A percentile compares a stretch with the other conserved stretches of the same genome.
These are phyloP conservation scores for Chromobotia macracanthus DNA, from an alignment of 2,797 vertebrate genomes.

Conservation along the genomic window DNA sequence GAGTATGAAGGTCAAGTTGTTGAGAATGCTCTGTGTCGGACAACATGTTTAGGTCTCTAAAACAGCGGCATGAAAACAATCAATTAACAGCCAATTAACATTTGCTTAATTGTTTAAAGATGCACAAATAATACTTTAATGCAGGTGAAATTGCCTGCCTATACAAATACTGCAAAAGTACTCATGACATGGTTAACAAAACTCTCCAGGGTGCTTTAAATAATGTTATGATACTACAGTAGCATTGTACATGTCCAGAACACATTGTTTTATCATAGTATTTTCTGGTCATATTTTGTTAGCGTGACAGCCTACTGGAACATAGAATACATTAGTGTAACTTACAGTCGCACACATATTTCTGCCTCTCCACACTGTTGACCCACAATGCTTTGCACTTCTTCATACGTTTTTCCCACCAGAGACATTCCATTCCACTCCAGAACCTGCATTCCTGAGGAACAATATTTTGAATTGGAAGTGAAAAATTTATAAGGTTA, in stretches of 20 bases:
- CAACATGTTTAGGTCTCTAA: slow-evolving; percentile 96
- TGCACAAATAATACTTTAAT: too few species aligned
- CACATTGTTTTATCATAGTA: too few species aligned
- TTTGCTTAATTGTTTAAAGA: not conserved
- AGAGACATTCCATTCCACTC: slow-evolving; percentile 95
- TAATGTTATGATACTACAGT: not conserved
- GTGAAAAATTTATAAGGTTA: not conserved
- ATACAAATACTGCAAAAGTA: too few species aligned
- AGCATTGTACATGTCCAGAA: too few species aligned
- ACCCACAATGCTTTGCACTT: slow-evolving; percentile 91
- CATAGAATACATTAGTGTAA: slow-evolving; percentile 80
- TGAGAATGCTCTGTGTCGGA: slow-evolving; percentile 90
- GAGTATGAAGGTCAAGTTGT: slow-evolving; percentile 89
- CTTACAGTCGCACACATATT: slow-evolving; percentile 99
- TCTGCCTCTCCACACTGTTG: slow-evolving; percentile 95
- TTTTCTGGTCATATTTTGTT: too few species aligned
- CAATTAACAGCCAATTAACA: slow-evolving; percentile 1
- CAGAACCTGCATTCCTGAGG: slow-evolving; percentile 92
- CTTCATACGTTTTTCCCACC: slow-evolving; percentile 95
- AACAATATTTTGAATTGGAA: not conserved
- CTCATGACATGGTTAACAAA: too few species aligned
- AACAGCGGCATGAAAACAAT: slow-evolving; percentile 66
- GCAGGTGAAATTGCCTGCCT: too few species aligned
- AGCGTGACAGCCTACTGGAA: too few species aligned
- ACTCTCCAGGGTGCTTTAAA: not conserved